Evolutionary conservation across 2,113 vertebrate genomes (phyloP).

Genomic region (Triplophysa rosa): DNA sequence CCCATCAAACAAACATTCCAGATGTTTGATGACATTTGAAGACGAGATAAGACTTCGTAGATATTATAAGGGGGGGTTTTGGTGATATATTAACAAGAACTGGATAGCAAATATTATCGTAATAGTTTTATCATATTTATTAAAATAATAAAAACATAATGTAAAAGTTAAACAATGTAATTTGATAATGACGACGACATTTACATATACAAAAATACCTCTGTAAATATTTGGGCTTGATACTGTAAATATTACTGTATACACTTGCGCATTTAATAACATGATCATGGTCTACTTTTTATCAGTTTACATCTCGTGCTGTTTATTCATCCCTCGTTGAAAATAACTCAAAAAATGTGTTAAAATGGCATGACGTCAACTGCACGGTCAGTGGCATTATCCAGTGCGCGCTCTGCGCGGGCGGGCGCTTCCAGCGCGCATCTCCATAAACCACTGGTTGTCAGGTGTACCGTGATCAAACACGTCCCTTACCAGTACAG

Average conservation of each 20-base stretch:
- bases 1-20: background rate
- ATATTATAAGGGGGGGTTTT: background rate
- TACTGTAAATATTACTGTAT: too few species aligned
- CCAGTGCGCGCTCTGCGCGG: conserved; percentile 26
- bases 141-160: background rate
- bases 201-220: background rate
- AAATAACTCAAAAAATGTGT: background rate
- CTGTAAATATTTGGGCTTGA: too few species aligned
- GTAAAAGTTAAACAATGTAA: background rate
- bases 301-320: background rate
- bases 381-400: background rate
- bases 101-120: background rate
- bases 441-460: conserved; percentile 61
- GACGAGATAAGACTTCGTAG: background rate
- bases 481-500: background rate
- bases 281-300: background rate
- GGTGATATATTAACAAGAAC: background rate
- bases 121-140: too few species aligned
- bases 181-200: background rate
- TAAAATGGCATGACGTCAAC: conserved; percentile 7
- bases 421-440: conserved; percentile 38
- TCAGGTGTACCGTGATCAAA: background rate
- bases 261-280: background rate
- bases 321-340: background rate
- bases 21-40: background rate